phyloP scores from a whole-genome alignment of 2,888 invertebrate species.

The Euzetes globulus region DNA sequence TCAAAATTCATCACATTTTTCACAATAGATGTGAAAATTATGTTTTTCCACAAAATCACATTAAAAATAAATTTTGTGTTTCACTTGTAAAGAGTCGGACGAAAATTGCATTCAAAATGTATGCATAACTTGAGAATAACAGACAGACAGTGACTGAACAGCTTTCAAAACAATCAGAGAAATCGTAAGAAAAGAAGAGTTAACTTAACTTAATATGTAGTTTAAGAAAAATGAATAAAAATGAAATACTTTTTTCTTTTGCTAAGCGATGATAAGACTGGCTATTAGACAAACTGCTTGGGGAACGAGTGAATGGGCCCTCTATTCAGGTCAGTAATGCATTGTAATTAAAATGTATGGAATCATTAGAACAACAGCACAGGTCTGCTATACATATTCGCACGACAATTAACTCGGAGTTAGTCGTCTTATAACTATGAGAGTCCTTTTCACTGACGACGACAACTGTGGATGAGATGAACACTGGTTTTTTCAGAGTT shows the following conservation, averaged over 20 bases:
- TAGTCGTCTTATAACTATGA: not conserved
- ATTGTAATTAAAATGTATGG: conserved; percentile 17
- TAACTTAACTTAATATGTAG: not conserved
- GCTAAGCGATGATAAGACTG: not conserved
- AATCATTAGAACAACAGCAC: not conserved
- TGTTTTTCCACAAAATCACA: not conserved
- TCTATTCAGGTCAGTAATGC: conserved; percentile 27
- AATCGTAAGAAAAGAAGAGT: not conserved
- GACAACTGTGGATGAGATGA: not conserved
- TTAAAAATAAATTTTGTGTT: not conserved
- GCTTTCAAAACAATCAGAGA: not conserved
- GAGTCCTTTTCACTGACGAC: conserved; percentile 1
- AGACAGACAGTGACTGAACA: not conserved
- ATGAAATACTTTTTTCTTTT: not conserved
- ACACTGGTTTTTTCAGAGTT: not conserved
- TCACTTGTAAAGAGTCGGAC: not conserved
- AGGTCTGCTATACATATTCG: conserved; percentile 24
- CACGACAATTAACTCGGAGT: conserved; percentile 19
- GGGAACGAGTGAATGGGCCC: conserved; percentile 11
- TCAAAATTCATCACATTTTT: not conserved
- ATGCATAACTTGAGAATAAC: not conserved
- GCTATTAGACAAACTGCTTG: not conserved
- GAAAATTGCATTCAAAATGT: not conserved
- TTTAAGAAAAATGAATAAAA: not conserved
- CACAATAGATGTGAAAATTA: not conserved